phyloP scores from a whole-genome alignment of 2,888 invertebrate genomes.

The Sminthurides aquaticus region DNA sequence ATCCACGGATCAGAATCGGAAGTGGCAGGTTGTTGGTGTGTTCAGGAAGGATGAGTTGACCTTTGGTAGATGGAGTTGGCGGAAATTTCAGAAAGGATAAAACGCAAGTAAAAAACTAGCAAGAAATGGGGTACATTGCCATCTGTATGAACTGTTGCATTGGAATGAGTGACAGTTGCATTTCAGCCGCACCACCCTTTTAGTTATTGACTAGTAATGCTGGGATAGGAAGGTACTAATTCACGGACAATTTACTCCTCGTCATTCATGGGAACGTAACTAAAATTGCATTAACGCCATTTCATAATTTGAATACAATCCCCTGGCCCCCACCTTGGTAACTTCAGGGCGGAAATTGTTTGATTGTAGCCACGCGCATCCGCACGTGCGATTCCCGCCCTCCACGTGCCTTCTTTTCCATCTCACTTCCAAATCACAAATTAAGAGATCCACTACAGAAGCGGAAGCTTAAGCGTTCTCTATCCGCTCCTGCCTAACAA shows the following conservation, averaged over 20 bases:
- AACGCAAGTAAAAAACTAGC: no score
- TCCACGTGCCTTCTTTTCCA: neutral
- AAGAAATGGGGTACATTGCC: no score
- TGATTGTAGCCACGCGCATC: constrained; percentile 7
- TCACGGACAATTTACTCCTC: neutral
- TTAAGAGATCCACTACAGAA: neutral
- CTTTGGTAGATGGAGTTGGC: no score
- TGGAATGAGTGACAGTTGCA: no score
- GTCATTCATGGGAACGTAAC: neutral
- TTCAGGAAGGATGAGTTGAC: no score
- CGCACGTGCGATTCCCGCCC: constrained; percentile 11
- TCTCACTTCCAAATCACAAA: neutral
- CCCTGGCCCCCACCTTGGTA: neutral
- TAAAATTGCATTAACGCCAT: neutral
- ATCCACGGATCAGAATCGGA: no score
- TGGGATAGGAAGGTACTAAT: neutral
- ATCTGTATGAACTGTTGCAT: no score
- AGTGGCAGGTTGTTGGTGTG: no score
- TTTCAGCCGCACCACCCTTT: neutral
- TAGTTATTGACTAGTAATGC: neutral
- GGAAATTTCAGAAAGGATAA: no score
- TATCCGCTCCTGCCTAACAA: neutral
- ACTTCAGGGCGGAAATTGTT: neutral
- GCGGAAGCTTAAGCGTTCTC: neutral
- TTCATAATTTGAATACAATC: neutral